phyloP scores from a whole-genome alignment of 2,888 invertebrate species.

The Drosophila pseudotalamancana region DNA sequence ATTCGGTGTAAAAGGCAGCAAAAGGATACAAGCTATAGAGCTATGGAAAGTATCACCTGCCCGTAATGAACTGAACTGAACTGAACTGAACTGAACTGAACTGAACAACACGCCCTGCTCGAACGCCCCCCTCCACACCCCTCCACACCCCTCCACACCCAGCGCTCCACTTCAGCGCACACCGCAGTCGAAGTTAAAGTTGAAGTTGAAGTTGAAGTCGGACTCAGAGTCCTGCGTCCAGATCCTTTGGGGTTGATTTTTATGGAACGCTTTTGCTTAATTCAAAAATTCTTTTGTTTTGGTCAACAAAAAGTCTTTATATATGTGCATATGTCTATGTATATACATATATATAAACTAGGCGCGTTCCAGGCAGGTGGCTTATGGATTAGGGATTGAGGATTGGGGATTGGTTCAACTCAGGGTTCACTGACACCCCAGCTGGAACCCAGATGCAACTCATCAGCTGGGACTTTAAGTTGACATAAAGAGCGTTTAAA shows the following conservation, averaged over 20 bases:
- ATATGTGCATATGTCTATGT: neutral
- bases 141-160: conserved; percentile 3
- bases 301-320: conserved; percentile 18
- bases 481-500: conserved; percentile 56
- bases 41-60: conserved; percentile 70
- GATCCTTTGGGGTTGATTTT: conserved; percentile 72
- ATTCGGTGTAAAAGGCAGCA: conserved; percentile 18
- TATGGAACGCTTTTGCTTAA: conserved; percentile 76
- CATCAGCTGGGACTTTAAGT: conserved; percentile 36
- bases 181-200: too few relatives aligned
- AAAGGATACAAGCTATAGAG: neutral
- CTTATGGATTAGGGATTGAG: conserved; percentile 63
- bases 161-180: conserved; percentile 75
- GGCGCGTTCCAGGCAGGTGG: conserved; percentile 68
- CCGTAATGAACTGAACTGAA: conserved; percentile 13
- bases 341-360: conserved; percentile 43
- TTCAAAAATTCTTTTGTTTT: conserved; percentile 76
- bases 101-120: conserved; percentile 35
- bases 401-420: conserved; percentile 38
- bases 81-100: conserved; percentile 6
- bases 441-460: neutral
- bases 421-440: conserved; percentile 62
- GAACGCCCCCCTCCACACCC: conserved; percentile 35
- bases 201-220: too few relatives aligned
- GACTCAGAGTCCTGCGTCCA: conserved; percentile 25